Evolutionary conservation across 2,113 vertebrate species (phyloP).

Genomic region (Lonchura striata): DNA sequence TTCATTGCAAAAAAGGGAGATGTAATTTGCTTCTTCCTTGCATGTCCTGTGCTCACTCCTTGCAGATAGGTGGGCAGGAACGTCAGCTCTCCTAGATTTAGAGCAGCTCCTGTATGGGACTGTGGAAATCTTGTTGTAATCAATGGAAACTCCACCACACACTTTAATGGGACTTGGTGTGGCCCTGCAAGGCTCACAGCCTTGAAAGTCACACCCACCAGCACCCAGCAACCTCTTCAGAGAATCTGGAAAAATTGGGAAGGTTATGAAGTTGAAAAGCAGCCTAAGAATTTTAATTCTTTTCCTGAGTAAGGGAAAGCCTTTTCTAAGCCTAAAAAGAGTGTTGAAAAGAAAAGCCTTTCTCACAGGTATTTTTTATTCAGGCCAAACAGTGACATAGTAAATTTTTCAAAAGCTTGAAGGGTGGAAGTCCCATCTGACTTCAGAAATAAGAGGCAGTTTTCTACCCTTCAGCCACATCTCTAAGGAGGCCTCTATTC

Average conservation of each 20-base stretch:
- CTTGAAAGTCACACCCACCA: neutral
- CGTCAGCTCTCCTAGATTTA: rapidly evolving
- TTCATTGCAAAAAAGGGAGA: neutral
- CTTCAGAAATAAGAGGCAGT: neutral
- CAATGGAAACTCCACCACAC: neutral
- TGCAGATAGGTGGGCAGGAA: neutral
- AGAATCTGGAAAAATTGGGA: neutral
- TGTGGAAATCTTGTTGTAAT: neutral
- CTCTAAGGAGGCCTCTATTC: neutral
- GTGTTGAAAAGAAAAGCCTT: neutral
- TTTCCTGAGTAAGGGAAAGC: neutral
- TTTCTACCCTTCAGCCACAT: neutral
- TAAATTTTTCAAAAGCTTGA: neutral
- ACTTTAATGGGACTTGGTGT: neutral
- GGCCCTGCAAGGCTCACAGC: neutral
- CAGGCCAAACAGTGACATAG: neutral
- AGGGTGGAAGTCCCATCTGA: neutral
- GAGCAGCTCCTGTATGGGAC: neutral
- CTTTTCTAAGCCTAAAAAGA: neutral
- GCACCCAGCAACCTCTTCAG: neutral
- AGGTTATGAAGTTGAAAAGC: neutral
- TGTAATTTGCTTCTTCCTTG: neutral
- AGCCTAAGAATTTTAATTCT: neutral
- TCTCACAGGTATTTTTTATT: neutral
- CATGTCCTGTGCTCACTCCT: neutral